These are phyloP conservation scores for Leptinotarsa undecemlineata DNA, from an alignment of 1,140 invertebrate genomes.

Conservation along the genomic window DNA sequence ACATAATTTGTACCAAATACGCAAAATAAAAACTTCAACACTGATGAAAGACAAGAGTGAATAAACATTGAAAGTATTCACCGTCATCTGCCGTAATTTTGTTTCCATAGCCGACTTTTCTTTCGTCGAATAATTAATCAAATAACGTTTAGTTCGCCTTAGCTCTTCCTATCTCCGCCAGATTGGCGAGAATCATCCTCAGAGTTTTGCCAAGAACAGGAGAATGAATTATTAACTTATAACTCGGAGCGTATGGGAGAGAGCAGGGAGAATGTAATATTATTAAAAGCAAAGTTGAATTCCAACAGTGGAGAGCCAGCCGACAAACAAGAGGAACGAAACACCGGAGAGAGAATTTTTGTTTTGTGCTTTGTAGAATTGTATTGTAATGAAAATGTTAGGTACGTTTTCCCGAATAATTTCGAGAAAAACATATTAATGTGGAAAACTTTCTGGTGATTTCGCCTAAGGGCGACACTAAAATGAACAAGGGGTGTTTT, in stretches of 20 bases:
- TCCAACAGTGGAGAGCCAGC: not conserved
- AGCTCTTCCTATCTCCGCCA: not conserved
- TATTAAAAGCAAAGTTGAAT: constrained; percentile 8
- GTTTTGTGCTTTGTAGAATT: constrained; percentile 5
- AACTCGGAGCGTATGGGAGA: not conserved
- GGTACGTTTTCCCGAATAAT: not conserved
- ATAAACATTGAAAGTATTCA: too few relatives aligned
- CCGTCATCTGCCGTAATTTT: not conserved
- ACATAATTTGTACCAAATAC: too few relatives aligned
- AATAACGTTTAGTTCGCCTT: not conserved
- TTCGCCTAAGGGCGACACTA: not conserved
- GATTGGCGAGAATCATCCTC: constrained; percentile 9
- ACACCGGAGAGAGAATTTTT: constrained; percentile 5
- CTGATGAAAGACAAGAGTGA: too few relatives aligned
- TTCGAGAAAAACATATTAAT: not conserved
- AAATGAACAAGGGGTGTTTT: too few relatives aligned
- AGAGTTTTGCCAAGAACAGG: constrained; percentile 5
- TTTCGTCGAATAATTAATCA: not conserved
- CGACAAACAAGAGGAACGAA: constrained; percentile 2
- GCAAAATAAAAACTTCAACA: too few relatives aligned
- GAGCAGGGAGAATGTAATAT: constrained; percentile 2
- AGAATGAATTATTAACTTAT: constrained; percentile 8
- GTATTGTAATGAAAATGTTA: constrained; percentile 8
- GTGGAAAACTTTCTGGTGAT: not conserved
- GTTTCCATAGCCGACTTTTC: not conserved